phyloP scores from a whole-genome alignment of 1,140 invertebrate species.

The Bombus haemorrhoidalis region DNA sequence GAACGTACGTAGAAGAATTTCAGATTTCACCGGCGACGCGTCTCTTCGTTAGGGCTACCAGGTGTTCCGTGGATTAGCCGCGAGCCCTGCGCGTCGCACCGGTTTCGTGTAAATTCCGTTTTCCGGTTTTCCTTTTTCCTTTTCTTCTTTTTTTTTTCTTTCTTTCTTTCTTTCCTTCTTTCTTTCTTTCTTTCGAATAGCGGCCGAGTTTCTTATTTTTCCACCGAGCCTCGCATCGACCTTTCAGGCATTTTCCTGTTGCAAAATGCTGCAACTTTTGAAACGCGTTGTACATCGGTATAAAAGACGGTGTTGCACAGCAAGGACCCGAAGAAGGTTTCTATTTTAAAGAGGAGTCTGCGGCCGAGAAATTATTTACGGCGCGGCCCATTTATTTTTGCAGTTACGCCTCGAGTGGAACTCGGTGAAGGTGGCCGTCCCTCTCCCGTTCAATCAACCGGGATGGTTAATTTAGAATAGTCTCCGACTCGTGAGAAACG shows the following conservation, averaged over 20 bases:
- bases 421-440: constrained; percentile 15
- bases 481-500: constrained; percentile 22
- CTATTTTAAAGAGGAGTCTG: constrained; percentile 29
- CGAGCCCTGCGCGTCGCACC: neutral
- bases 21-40: neutral
- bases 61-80: neutral
- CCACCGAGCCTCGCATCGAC: accelerated
- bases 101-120: no score
- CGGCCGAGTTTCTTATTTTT: neutral
- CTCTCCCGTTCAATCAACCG: constrained; percentile 3
- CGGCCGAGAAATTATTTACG: constrained; percentile 33
- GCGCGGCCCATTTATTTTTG: constrained; percentile 33
- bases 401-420: constrained; percentile 27
- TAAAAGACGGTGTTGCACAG: neutral
- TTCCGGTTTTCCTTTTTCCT: no score
- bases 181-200: neutral
- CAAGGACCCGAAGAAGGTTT: constrained; percentile 6
- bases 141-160: no score
- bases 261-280: neutral
- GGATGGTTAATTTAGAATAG: constrained; percentile 20
- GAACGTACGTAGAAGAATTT: neutral
- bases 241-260: neutral
- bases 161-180: no score
- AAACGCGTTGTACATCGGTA: no score
- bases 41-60: neutral